phyloP scores from a whole-genome alignment of 1,140 invertebrate species.

The Episyrphus balteatus region DNA sequence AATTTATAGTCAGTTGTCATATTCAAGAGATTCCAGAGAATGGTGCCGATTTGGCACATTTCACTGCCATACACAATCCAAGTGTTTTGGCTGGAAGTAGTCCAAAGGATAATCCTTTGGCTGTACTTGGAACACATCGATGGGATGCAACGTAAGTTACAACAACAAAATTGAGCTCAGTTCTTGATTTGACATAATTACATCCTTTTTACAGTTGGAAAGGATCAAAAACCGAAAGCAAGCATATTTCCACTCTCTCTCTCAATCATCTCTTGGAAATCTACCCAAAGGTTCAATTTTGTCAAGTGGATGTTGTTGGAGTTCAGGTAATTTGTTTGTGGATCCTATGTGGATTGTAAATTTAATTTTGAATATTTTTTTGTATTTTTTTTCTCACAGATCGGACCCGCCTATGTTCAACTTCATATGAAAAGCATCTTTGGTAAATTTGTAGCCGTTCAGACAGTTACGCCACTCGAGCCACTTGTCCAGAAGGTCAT shows the following conservation, averaged over 20 bases:
- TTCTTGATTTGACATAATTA: no score
- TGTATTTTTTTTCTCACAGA: constrained; percentile 39
- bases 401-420: constrained; percentile 71
- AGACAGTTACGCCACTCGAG: constrained; percentile 69
- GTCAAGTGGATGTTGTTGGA: constrained; percentile 18
- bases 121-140: constrained; percentile 13
- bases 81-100: constrained; percentile 45
- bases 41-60: constrained; percentile 73
- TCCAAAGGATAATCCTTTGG: constrained; percentile 3
- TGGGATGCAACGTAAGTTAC: constrained; percentile 27
- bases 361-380: not conserved
- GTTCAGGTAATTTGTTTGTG: constrained; percentile 15
- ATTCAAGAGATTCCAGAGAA: constrained; percentile 89
- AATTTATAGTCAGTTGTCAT: constrained; percentile 63
- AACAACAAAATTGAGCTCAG: no score
- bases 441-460: constrained; percentile 57
- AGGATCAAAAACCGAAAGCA: constrained; percentile 3
- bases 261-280: constrained; percentile 20
- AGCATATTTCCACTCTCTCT: constrained; percentile 20
- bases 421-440: constrained; percentile 49
- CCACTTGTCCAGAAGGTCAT: constrained; percentile 67
- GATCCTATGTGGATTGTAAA: constrained; percentile 14
- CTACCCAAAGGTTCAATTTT: constrained; percentile 14
- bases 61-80: constrained; percentile 61
- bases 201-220: constrained; percentile 15